Conservation (phyloP, 2,888 invertebrate species). For the Eustalomyia histrio region DNA sequence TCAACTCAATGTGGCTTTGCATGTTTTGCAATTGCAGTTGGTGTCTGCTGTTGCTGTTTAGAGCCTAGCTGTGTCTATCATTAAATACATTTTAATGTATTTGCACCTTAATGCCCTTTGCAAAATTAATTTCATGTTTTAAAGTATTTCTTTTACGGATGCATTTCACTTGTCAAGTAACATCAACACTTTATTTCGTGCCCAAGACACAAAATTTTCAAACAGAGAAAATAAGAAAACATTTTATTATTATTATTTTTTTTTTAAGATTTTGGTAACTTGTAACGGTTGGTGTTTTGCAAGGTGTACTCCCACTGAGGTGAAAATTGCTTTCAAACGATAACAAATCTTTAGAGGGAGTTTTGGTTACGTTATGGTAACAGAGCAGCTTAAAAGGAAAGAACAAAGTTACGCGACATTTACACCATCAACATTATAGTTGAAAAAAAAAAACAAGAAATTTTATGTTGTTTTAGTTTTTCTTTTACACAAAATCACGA, state of each 20-base stretch:
- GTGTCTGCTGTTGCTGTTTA: not conserved
- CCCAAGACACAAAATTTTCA: slow-evolving; percentile 41
- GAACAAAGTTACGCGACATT: slow-evolving; percentile 57
- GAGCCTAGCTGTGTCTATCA: slow-evolving; percentile 26
- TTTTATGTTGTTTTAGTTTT: slow-evolving; percentile 21
- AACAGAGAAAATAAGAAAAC: slow-evolving; percentile 4
- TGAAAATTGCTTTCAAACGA: slow-evolving; percentile 60
- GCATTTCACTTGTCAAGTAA: slow-evolving; percentile 62
- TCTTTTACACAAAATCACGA: slow-evolving; percentile 38
- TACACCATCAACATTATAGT: slow-evolving; percentile 21
- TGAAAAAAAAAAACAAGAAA: slow-evolving; percentile 41
- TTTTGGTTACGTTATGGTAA: slow-evolving; percentile 22
- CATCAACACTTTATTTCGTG: slow-evolving; percentile 64
- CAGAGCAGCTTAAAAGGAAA: slow-evolving; percentile 40
- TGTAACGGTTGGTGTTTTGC: slow-evolving; percentile 45
- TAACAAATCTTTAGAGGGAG: slow-evolving; percentile 50
- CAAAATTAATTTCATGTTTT: slow-evolving; percentile 62
- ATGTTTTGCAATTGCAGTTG: slow-evolving; percentile 47
- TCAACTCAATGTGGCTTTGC: slow-evolving; percentile 51
- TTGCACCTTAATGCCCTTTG: slow-evolving; percentile 60
- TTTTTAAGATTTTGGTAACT: not conserved
- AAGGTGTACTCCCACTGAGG: slow-evolving; percentile 58
- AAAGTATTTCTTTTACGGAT: slow-evolving; percentile 50
- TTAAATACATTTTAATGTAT: slow-evolving; percentile 57
- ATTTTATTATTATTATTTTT: not conserved